Percentiles rank a stretch among this genome's conserved stretches.
Conservation (phyloP, 2,888 invertebrate species). For the Danaus chrysippus region DNA sequence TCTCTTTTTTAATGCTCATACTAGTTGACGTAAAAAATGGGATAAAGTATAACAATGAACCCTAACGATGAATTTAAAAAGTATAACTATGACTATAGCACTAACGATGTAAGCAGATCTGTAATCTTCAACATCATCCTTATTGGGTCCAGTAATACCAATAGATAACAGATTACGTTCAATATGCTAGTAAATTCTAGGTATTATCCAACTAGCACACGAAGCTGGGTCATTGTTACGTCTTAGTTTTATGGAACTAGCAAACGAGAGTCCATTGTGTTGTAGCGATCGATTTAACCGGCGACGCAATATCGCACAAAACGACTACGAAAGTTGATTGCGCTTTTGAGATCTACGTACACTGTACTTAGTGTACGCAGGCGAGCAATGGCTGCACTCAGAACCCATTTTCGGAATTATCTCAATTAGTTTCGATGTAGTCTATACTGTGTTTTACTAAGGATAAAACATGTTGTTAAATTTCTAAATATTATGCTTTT, state of each 20-base stretch:
- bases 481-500: background rate
- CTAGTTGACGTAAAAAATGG: no score
- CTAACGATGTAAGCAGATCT: background rate
- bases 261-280: conserved; percentile 65
- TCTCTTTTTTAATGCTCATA: background rate
- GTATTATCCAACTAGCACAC: conserved; percentile 63
- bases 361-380: conserved; percentile 39
- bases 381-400: conserved; percentile 36
- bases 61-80: background rate
- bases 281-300: conserved; percentile 55
- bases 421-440: conserved; percentile 25
- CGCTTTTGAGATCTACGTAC: conserved; percentile 45
- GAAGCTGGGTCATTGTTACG: conserved; percentile 55
- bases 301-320: conserved; percentile 54
- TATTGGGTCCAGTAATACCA: conserved; percentile 28
- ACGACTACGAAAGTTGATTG: conserved; percentile 49
- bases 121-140: conserved; percentile 9
- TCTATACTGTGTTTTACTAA: conserved; percentile 1
- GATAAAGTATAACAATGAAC: background rate
- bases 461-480: background rate
- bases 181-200: conserved; percentile 53
- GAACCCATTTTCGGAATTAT: conserved; percentile 34
- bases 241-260: conserved; percentile 61
- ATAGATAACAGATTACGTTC: conserved; percentile 47
- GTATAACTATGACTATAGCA: background rate